Evolutionary conservation across 2,888 invertebrate species (phyloP).

Genomic region (Rotaria magnacalcarata): DNA sequence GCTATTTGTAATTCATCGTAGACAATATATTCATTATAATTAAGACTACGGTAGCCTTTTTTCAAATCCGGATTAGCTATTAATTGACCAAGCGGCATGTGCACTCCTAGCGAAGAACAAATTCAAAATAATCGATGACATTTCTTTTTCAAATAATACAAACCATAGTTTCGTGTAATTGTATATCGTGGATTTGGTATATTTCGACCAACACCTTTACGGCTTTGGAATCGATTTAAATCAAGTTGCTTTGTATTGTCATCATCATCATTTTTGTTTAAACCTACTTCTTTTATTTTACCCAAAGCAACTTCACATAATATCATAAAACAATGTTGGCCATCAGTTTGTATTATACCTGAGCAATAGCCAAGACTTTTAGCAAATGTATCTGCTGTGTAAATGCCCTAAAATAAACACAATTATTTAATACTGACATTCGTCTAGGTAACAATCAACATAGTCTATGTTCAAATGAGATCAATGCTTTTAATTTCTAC

Average conservation of each 20-base stretch:
- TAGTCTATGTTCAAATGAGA: too few relatives aligned
- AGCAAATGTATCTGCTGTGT: conserved; percentile 61
- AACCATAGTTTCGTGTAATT: neutral
- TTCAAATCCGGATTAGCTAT: neutral
- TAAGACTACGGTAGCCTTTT: neutral
- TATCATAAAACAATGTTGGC: conserved; percentile 54
- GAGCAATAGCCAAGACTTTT: conserved; percentile 60
- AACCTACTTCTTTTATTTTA: conserved; percentile 49
- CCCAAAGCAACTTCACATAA: conserved; percentile 61
- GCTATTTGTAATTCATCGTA: conserved; percentile 31
- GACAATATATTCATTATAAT: conserved; percentile 30
- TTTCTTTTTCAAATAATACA: neutral
- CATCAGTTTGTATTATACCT: conserved; percentile 49
- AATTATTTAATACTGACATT: too few relatives aligned
- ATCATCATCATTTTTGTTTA: neutral
- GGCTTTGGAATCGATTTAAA: neutral
- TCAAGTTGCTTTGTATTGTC: neutral
- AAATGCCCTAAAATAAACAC: conserved; percentile 58
- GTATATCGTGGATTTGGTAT: conserved; percentile 22
- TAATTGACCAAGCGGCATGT: neutral
- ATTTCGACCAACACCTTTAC: conserved; percentile 19
- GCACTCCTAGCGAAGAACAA: neutral
- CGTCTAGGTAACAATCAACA: too few relatives aligned
- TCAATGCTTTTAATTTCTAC: too few relatives aligned
- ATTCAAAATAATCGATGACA: neutral